These are phyloP conservation scores for Hypolimnas misippus DNA, from an alignment of 2,888 invertebrate genomes.

Conservation along the genomic window DNA sequence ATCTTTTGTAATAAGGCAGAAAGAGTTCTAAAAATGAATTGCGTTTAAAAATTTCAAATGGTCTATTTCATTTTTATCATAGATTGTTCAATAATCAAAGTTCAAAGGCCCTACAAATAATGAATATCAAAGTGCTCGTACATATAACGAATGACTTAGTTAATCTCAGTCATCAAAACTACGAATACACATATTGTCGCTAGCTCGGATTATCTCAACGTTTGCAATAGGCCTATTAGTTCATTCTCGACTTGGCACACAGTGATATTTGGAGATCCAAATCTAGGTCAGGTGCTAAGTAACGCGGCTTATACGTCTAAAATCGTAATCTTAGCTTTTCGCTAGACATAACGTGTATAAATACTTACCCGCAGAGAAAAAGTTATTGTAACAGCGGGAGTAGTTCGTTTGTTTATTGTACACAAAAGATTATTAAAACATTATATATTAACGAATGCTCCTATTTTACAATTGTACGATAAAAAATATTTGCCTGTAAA, in stretches of 20 bases:
- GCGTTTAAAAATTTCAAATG: too few relatives aligned
- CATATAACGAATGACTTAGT: background rate
- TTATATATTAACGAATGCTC: too few relatives aligned
- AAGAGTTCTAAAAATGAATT: too few relatives aligned
- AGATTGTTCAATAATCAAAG: too few relatives aligned
- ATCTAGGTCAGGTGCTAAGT: constrained; percentile 79
- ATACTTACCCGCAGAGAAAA: background rate
- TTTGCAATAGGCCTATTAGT: constrained; percentile 28
- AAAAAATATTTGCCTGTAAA: too few relatives aligned
- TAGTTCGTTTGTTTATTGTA: too few relatives aligned
- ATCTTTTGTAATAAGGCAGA: too few relatives aligned
- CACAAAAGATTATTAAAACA: too few relatives aligned
- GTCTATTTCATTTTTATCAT: too few relatives aligned
- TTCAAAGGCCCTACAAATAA: background rate
- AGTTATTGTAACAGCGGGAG: too few relatives aligned
- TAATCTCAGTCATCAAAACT: constrained; percentile 13
- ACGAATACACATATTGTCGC: constrained; percentile 17
- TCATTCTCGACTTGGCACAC: constrained; percentile 50
- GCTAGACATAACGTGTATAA: background rate
- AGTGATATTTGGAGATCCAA: constrained; percentile 69
- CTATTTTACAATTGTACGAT: too few relatives aligned
- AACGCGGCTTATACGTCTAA: constrained; percentile 51
- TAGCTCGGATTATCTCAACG: constrained; percentile 15
- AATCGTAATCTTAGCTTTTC: constrained; percentile 10
- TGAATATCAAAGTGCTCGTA: background rate